Conservation (phyloP, 2,888 invertebrate species). For the Spatulosminthurus flaviceps region DNA sequence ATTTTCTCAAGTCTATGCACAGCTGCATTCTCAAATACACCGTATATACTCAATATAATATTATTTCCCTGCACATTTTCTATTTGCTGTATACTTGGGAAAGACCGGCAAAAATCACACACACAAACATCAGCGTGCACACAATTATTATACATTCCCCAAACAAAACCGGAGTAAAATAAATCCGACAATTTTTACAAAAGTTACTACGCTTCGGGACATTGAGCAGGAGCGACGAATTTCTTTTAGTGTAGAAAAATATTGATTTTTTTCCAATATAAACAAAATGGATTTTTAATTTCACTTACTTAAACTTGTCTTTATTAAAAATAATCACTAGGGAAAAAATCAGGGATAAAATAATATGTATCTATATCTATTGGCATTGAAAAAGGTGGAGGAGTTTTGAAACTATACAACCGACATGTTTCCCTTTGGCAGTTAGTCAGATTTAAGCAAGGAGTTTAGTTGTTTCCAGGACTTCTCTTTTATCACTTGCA, state of each 20-base stretch:
- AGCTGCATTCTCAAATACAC: not conserved
- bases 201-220: not conserved
- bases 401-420: not conserved
- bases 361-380: not conserved
- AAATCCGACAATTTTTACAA: slow-evolving; percentile 20
- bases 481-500: not conserved
- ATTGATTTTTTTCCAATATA: too few relatives aligned
- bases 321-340: too few relatives aligned
- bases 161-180: slow-evolving; percentile 18
- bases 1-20: too few relatives aligned
- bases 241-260: not conserved
- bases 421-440: slow-evolving; percentile 23
- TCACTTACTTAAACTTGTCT: not conserved
- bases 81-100: not conserved
- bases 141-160: not conserved
- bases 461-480: slow-evolving; percentile 27
- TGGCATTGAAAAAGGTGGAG: slow-evolving; percentile 34
- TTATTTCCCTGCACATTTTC: slow-evolving; percentile 13
- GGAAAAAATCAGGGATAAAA: too few relatives aligned
- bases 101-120: too few relatives aligned
- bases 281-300: too few relatives aligned
- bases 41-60: not conserved
- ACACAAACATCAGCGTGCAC: not conserved
- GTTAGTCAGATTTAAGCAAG: slow-evolving; percentile 16
- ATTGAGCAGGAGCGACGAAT: slow-evolving; percentile 3